Evolutionary conservation across 1,140 invertebrate species (phyloP), one percentile per base, ranked within the genome.

Genomic region (Nylanderia fulva): DNA sequence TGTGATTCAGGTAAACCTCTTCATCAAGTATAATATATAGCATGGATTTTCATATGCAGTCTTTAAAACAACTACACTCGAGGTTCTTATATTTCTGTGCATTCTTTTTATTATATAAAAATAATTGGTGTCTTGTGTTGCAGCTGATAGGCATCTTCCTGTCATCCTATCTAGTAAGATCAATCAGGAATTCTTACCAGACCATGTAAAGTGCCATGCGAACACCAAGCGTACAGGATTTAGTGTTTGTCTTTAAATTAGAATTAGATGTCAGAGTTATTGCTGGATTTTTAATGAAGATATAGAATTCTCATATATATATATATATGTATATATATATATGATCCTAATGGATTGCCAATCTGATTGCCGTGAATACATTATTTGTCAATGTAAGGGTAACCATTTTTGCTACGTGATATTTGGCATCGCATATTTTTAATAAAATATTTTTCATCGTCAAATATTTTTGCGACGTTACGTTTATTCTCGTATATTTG

Each of bases 71-170:
- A 27, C 42, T 39, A 21, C 7, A n/a, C 18, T 11, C n/a, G 29
- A 64, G 11, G 21, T n/a, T 61, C 21, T 64, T 18, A n/a, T n/a
- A n/a, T n/a, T n/a, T n/a, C n/a, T n/a, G 21, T 6, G 1, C 21
- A 36, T 82, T n/a, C n/a, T n/a, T n/a, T 29, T 60, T 45, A 74
- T 63, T 24, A 84, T 18, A 76, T 6, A 36, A 58, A 85, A 48
- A 68, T 13, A 75, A 24, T 58, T 42, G 7, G 66, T 60, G 42
- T 69, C 7, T 76, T 85, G 33, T 85, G 33, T 88, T 93, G 18
- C 95, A 97, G 96, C 91, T 96, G 29, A 88, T 97, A 76, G 96
- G 96, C 7, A 96, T 97, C 42, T 92, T 96, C 39, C 96, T 97
- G 84, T 96, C 97, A 7, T 95, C 96, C 89, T 96, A 96, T 85